phyloP scores from a whole-genome alignment of 1,140 invertebrate species.

The Sminthurides bifidus region DNA sequence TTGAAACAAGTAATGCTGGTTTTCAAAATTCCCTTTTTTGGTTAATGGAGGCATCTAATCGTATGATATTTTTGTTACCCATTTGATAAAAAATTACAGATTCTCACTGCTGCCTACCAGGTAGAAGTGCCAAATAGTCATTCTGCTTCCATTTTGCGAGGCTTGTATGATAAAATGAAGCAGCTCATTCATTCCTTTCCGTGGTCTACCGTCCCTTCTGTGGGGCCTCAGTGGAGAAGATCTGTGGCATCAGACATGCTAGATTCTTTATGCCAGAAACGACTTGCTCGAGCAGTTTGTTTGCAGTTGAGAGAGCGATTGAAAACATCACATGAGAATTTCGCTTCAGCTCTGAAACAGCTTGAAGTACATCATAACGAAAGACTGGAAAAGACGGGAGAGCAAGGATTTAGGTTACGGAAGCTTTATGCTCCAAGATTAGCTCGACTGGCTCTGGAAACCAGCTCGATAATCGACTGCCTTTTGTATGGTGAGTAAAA shows the following conservation, averaged over 20 bases:
- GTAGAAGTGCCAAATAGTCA: constrained; percentile 69
- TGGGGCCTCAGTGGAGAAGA: constrained; percentile 59
- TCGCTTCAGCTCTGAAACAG: constrained; percentile 51
- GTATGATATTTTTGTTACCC: too few species aligned
- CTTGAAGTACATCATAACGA: constrained; percentile 57
- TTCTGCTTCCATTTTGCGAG: constrained; percentile 59
- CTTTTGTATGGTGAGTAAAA: constrained; percentile 52
- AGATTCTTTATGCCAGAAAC: constrained; percentile 55
- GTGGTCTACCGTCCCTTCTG: constrained; percentile 50
- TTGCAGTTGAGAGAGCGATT: constrained; percentile 45
- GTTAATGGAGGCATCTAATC: too few species aligned
- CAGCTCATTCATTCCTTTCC: constrained; percentile 53
- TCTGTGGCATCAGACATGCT: constrained; percentile 59
- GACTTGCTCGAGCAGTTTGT: constrained; percentile 63
- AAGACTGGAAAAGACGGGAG: constrained; percentile 67
- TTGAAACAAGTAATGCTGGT: constrained; percentile 48
- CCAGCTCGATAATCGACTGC: constrained; percentile 67
- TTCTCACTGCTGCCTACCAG: constrained; percentile 65
- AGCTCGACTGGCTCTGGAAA: constrained; percentile 71
- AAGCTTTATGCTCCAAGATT: constrained; percentile 69
- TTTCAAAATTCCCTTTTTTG: background rate
- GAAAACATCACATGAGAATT: constrained; percentile 38
- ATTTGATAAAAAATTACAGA: too few species aligned
- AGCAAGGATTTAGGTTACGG: constrained; percentile 59
- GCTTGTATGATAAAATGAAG: constrained; percentile 63